Base-by-base conservation (phyloP, 1,140 invertebrate species). In the Cydia splendana region DNA sequence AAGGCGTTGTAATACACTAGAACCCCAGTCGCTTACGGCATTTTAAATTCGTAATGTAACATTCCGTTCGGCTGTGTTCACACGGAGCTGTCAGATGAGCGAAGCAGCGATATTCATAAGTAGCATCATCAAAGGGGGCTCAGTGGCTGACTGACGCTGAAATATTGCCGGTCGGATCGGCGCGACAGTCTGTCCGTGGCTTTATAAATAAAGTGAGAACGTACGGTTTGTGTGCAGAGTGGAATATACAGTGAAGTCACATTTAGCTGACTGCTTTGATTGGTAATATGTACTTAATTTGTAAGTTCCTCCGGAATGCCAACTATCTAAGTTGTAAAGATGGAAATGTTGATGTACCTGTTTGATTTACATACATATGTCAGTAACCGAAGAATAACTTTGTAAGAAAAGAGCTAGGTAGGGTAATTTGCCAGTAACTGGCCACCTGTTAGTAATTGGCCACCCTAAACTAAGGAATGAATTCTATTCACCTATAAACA, bases 131-230 rank as follows among this genome's bases (percentile, higher is more conserved):
- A 91, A 91, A 89, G 89, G 80, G 84, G 77, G 78, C 79, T 48
- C 82, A 83, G 81, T 86, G 81, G 80, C 67, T 38, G 78, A 74
- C 82, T 86, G 85, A 84, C 83, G 85, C 79, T 91, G 90, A 91
- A 85, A 91, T 91, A 91, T 91, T 91, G 85, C 87, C 20, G 78
- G 78, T 79, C 80, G 86, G 87, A 88, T 89, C 86, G 88, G 80
- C 82, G 79, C 87, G 90, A 91, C 89, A 88, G 84, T 84, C 76
- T 79, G 81, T 81, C 80, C 65, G 71, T 76, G 76, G 79, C 81
- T 86, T 88, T 90, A 90, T 91, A 89, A 90, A 91, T 90, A 88
- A 86, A 85, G 85, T 86, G 87, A 79, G 81, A 89, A 88, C 82
- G 80, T 79, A 79, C 73, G 79, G 75, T 85, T 67, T 67, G 65